Evolutionary conservation across 2,113 vertebrate species (phyloP), one percentile per base, ranked within the genome.

Genomic region (Neolamprologus variostigma): DNA sequence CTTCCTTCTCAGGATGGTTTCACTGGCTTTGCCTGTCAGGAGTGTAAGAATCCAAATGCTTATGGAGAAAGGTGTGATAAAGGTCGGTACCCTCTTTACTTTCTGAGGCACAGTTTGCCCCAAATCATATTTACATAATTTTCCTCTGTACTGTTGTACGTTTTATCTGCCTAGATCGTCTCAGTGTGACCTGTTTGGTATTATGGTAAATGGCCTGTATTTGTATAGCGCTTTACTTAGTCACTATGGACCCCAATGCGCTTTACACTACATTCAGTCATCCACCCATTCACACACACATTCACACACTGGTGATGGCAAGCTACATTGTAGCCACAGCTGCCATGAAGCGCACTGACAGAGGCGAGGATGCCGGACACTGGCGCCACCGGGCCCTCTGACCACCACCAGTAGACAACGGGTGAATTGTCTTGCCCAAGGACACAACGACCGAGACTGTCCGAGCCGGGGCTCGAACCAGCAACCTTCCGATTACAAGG

Each of bases 21-120:
- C 88, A 89, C 96, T 2, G 98, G 98, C 2, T 97, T 96, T 55
- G 96, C 97, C 55, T 99, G 98, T 94, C 97, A 99, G 84, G 92
- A 97, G 2, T 99, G 98, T 93, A 88, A 4, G 17, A 96, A 98
- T 84, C 86, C 91, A 21, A 96, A 94, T 13, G 84, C 23, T 8
- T 99, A 94, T 17, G 98, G 98, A 31, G 93, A 95, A 6, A 94
- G 96, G 76, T 99, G 98, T 87, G 95, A 96, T 66, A 96, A 97
- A 95, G 97, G 98, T 99, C 89, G 87, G 96, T 31, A 11, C 2
- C 42, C 9, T 45, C 17, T 82, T 66, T 2, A 40, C 33, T 6
- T 35, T 50, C 11, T 54, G 4, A 40, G 28, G 17, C 26, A n/a
- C 6, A 19, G 40, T 76, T 76, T 47, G 16, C 13, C 12, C 40